Evolutionary conservation across 2,113 vertebrate genomes (phyloP).

Genomic region (Pomatorhinus ruficollis): DNA sequence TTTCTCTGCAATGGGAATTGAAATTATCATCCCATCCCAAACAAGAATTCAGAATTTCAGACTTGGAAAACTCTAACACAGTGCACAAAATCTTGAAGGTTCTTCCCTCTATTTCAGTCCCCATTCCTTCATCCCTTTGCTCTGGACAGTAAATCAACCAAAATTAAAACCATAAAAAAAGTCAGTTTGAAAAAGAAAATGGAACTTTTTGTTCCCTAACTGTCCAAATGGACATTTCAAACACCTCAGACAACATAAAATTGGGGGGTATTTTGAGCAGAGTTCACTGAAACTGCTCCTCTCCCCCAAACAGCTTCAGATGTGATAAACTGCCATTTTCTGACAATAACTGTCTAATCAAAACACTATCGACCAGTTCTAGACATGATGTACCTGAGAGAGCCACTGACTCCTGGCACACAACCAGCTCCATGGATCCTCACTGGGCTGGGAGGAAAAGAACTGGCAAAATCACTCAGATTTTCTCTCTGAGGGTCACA

Average conservation of each 20-base stretch:
- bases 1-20: not conserved
- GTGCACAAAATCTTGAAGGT: not conserved
- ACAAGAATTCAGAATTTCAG: not conserved
- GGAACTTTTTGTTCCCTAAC: not conserved
- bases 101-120: not conserved
- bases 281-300: not conserved
- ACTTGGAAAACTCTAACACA: not conserved
- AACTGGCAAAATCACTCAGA: not conserved
- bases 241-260: not conserved
- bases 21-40: not conserved
- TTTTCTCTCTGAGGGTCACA: not conserved
- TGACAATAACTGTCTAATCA: not conserved
- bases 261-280: not conserved
- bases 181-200: not conserved
- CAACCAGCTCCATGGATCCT: not conserved
- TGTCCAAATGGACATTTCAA: not conserved
- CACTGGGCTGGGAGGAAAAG: accelerated
- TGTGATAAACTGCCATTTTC: not conserved
- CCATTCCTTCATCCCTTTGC: not conserved
- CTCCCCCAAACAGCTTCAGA: not conserved
- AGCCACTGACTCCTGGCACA: not conserved
- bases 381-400: not conserved
- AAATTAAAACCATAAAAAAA: slow-evolving; percentile 20
- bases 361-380: not conserved
- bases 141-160: not conserved